Conservation (phyloP, 2,888 invertebrate species). For the Metalampra italica region DNA sequence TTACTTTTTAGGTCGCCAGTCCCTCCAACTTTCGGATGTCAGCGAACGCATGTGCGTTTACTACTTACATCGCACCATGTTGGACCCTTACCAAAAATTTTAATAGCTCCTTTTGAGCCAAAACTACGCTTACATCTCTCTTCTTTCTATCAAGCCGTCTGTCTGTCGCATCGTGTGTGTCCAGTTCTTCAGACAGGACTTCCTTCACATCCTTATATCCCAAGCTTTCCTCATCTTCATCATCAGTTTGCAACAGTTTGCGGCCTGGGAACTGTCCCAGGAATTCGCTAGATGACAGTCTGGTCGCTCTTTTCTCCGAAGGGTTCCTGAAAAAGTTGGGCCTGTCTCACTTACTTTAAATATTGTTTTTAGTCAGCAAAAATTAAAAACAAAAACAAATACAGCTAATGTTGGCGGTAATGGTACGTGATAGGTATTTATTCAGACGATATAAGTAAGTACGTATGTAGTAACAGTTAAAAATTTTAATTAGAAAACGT, state of each 20-base stretch:
- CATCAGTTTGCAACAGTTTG: slow-evolving; percentile 43
- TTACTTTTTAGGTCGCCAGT: no score
- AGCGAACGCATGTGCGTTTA: no score
- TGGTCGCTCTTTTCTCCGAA: slow-evolving; percentile 3
- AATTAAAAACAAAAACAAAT: no score
- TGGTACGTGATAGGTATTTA: no score
- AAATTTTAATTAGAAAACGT: no score
- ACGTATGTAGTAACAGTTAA: no score
- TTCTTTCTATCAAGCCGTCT: slow-evolving; percentile 32
- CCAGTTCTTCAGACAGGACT: slow-evolving; percentile 37
- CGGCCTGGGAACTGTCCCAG: slow-evolving; percentile 20
- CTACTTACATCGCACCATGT: no score
- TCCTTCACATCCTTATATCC: slow-evolving; percentile 52
- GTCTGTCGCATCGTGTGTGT: slow-evolving; percentile 37
- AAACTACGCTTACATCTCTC: slow-evolving; percentile 15
- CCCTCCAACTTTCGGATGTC: no score
- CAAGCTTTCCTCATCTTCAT: slow-evolving; percentile 37
- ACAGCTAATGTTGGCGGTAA: no score
- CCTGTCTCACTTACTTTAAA: background rate
- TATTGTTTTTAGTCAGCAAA: background rate
- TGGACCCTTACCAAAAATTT: background rate
- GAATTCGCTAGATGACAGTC: background rate
- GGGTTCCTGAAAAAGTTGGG: slow-evolving; percentile 22
- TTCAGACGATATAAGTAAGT: no score
- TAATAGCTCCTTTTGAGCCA: background rate